Evolutionary conservation across 1,140 invertebrate species (phyloP).

Genomic region (Lamellibrachia luymesi): DNA sequence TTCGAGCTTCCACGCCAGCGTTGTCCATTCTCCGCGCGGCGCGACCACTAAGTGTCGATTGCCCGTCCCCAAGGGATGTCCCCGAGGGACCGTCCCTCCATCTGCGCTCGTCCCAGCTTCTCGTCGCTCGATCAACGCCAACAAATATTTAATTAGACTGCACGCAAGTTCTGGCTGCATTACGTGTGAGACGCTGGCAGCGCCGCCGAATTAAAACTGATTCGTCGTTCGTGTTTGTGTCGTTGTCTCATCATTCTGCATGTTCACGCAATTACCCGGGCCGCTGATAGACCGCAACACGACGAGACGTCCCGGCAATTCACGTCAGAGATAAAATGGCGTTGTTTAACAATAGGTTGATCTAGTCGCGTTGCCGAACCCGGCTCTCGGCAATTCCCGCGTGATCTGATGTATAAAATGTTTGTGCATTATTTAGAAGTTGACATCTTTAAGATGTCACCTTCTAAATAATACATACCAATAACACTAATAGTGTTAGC

Average conservation of each 20-base stretch:
- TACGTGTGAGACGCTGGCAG: background rate
- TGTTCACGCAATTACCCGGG: background rate
- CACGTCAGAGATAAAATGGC: background rate
- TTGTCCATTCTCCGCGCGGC: background rate
- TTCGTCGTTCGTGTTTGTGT: background rate
- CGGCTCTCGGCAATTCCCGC: background rate
- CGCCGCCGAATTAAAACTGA: background rate
- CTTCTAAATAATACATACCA: too few species aligned
- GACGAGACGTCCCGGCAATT: background rate
- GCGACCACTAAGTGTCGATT: slow-evolving; percentile 3
- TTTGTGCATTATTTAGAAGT: too few species aligned
- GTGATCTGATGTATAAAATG: too few species aligned
- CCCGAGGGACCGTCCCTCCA: background rate
- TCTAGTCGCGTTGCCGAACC: background rate
- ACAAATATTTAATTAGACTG: background rate
- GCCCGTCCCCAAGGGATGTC: background rate
- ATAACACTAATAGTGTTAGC: too few species aligned
- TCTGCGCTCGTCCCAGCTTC: background rate
- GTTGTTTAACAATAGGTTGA: background rate
- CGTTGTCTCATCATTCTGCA: background rate
- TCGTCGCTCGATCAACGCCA: background rate
- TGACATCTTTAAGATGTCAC: too few species aligned
- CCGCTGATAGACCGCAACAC: background rate
- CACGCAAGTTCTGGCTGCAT: background rate
- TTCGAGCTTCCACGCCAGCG: background rate